phyloP scores from a whole-genome alignment of 2,888 invertebrate genomes.

The Pandemis heparana region DNA sequence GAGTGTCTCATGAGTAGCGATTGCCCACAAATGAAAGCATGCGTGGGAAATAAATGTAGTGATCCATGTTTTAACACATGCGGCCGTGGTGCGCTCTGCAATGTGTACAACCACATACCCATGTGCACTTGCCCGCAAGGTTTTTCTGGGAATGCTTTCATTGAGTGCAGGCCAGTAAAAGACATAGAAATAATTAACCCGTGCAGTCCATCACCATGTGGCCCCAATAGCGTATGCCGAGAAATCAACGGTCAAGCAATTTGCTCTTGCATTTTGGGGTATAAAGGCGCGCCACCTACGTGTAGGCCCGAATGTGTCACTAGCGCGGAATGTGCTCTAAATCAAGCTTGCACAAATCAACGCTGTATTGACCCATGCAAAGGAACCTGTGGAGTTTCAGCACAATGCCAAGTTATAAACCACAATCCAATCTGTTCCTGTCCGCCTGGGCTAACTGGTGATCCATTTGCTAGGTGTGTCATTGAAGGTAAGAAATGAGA shows the following conservation, averaged over 20 bases:
- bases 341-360: slow-evolving; percentile 89
- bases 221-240: slow-evolving; percentile 89
- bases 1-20: slow-evolving; percentile 92
- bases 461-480: slow-evolving; percentile 89
- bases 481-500: slow-evolving; percentile 80
- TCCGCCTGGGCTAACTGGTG: slow-evolving; percentile 88
- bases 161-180: slow-evolving; percentile 84
- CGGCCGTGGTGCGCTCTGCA: slow-evolving; percentile 90
- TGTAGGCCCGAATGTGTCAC: slow-evolving; percentile 90
- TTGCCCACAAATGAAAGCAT: slow-evolving; percentile 89
- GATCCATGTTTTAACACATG: slow-evolving; percentile 93
- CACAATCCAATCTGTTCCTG: slow-evolving; percentile 91
- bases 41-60: slow-evolving; percentile 89
- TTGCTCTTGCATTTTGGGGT: slow-evolving; percentile 88
- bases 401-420: slow-evolving; percentile 90
- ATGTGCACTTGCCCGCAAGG: slow-evolving; percentile 87
- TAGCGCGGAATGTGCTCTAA: slow-evolving; percentile 88
- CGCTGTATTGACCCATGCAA: slow-evolving; percentile 91
- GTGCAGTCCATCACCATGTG: slow-evolving; percentile 90
- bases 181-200: slow-evolving; percentile 79
- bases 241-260: slow-evolving; percentile 89
- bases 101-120: slow-evolving; percentile 87
- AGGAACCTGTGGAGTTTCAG: slow-evolving; percentile 89
- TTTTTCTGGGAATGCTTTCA: slow-evolving; percentile 89
- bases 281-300: slow-evolving; percentile 89